A percentile compares a stretch with the other conserved stretches of the same genome.
Conservation (phyloP, 92 coral and sea anemone genomes). For the Metridium senile region DNA sequence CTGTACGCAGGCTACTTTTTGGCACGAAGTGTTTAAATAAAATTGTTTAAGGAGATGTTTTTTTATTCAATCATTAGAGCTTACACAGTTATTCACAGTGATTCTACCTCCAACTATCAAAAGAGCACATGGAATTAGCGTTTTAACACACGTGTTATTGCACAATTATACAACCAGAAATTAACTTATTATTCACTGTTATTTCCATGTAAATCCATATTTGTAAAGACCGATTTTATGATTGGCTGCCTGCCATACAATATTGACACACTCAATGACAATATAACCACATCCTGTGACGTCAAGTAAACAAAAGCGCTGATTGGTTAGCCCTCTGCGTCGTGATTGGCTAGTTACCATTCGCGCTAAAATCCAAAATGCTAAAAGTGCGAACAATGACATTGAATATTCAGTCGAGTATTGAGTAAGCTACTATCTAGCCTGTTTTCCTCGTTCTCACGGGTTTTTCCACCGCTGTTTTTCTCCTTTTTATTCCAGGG, state of each 20-base stretch:
- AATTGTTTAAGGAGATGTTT: too few relatives aligned
- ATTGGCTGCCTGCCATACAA: conserved; percentile 7
- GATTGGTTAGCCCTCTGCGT: conserved; percentile 9
- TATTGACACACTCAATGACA: background rate
- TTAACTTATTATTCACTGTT: background rate
- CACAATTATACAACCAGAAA: conserved; percentile 1
- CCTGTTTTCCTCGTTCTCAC: conserved; percentile 15
- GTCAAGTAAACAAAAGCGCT: background rate
- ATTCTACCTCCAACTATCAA: background rate
- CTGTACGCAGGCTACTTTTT: too few relatives aligned
- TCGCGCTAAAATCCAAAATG: conserved; percentile 9
- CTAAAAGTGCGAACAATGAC: background rate
- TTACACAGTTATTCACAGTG: background rate
- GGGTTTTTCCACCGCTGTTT: background rate
- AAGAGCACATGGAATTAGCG: background rate
- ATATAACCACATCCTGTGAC: background rate
- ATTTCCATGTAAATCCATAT: conserved; percentile 5
- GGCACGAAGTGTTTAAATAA: too few relatives aligned
- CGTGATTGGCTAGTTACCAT: background rate
- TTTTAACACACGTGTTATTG: background rate
- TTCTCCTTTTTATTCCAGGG: background rate
- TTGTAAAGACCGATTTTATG: background rate
- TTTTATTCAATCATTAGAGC: too few relatives aligned
- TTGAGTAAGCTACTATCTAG: too few relatives aligned
- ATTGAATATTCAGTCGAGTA: background rate